phyloP scores from a whole-genome alignment of 2,797 vertebrate species.

The Artibeus lituratus region DNA sequence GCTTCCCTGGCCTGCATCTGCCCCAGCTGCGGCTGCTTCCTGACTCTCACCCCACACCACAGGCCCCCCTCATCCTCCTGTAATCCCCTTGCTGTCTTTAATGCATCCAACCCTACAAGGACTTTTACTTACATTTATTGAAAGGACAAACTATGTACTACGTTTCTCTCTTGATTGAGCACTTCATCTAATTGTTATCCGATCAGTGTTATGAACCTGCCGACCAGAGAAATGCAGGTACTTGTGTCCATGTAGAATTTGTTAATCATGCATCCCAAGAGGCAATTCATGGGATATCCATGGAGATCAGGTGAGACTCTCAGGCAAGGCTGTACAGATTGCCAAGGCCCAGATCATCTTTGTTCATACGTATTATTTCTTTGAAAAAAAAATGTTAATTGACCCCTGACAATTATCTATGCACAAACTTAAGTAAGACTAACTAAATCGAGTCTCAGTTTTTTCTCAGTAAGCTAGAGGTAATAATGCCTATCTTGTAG shows the following conservation, averaged over 20 bases:
- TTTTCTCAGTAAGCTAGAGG: not conserved
- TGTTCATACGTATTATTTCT: not conserved
- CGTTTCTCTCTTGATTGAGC: not conserved
- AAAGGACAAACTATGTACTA: not conserved
- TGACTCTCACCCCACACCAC: not conserved
- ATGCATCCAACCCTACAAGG: not conserved
- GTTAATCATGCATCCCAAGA: not conserved
- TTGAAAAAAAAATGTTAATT: not conserved
- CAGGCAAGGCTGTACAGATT: not conserved
- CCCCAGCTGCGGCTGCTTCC: not conserved
- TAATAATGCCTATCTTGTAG: not conserved
- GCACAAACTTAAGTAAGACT: not conserved
- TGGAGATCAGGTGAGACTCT: not conserved
- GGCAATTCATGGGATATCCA: no score
- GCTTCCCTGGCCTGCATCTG: not conserved
- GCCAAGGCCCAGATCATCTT: not conserved
- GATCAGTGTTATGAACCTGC: not conserved
- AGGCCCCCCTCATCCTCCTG: rapidly evolving
- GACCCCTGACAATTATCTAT: not conserved
- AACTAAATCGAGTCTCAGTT: not conserved
- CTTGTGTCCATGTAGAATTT: not conserved
- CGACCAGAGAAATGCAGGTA: not conserved
- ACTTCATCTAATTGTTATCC: not conserved
- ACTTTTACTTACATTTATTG: not conserved
- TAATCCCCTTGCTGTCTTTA: not conserved